phyloP scores from a whole-genome alignment of 23 tunicate genomes.

The Styela plicata region DNA sequence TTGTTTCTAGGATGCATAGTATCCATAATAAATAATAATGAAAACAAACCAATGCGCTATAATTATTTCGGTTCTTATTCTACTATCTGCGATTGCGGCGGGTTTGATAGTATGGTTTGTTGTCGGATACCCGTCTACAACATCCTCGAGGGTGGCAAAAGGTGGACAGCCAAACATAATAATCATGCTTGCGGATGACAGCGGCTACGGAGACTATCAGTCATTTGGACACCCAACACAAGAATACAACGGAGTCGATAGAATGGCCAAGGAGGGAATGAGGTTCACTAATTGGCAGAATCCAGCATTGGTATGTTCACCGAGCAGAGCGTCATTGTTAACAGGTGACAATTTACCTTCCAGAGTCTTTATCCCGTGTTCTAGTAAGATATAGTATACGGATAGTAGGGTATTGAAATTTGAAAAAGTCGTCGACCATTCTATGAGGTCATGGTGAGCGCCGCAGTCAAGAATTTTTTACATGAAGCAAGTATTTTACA shows the following conservation, averaged over 20 bases:
- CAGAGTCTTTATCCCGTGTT: too few relatives aligned
- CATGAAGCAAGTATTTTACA: too few relatives aligned
- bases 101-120: background rate
- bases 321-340: conserved; percentile 60
- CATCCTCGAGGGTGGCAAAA: background rate
- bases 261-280: conserved; percentile 51
- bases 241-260: conserved; percentile 46
- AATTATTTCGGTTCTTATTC: background rate
- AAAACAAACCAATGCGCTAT: background rate
- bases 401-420: too few relatives aligned
- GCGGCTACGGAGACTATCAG: conserved; percentile 23
- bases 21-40: background rate
- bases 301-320: conserved; percentile 45
- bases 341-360: too few relatives aligned
- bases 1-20: too few relatives aligned
- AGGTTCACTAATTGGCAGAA: conserved; percentile 57
- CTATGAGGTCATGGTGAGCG: too few relatives aligned
- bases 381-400: too few relatives aligned
- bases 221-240: conserved; percentile 67
- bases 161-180: conserved; percentile 4
- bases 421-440: too few relatives aligned
- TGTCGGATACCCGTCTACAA: background rate
- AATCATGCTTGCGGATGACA: background rate
- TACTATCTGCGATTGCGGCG: background rate
- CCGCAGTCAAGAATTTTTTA: too few relatives aligned